Percentiles rank a stretch among this genome's conserved stretches.
Evolutionary conservation across 2,888 invertebrate genomes (phyloP).

Genomic region (Thyatira batis): DNA sequence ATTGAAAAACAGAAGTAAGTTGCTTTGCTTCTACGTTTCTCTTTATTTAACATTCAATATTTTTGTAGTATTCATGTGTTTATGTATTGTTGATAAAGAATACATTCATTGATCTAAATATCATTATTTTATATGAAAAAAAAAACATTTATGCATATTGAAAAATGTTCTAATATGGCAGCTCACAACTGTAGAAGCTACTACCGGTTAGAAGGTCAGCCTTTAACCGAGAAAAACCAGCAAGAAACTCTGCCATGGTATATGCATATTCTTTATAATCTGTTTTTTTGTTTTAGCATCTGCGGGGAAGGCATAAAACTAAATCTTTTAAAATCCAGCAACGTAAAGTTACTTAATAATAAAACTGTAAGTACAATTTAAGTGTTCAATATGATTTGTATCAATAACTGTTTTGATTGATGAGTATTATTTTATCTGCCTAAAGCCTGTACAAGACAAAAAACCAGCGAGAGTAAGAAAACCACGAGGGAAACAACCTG

Average conservation of each 20-base stretch:
- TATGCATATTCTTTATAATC: too few species aligned
- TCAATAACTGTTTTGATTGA: not conserved
- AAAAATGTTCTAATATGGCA: too few species aligned
- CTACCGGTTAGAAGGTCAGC: too few species aligned
- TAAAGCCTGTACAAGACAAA: slow-evolving; percentile 63
- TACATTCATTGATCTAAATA: too few species aligned
- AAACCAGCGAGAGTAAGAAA: slow-evolving; percentile 75
- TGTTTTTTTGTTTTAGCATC: slow-evolving; percentile 56
- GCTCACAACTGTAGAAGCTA: too few species aligned
- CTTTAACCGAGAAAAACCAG: too few species aligned
- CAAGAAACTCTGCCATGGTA: too few species aligned
- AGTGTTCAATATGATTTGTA: not conserved
- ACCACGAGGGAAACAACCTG: slow-evolving; percentile 78
- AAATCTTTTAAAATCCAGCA: slow-evolving; percentile 71
- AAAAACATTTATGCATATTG: too few species aligned
- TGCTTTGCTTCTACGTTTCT: not conserved
- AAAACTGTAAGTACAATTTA: slow-evolving; percentile 57
- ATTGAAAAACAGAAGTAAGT: slow-evolving; percentile 68
- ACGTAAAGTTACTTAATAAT: slow-evolving; percentile 38
- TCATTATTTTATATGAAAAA: too few species aligned
- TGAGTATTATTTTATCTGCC: slow-evolving; percentile 7
- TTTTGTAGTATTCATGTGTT: slow-evolving; percentile 12
- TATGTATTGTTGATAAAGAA: too few species aligned
- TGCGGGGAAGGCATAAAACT: slow-evolving; percentile 72
- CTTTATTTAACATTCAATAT: slow-evolving; percentile 6